Evolutionary conservation across 2,113 vertebrate genomes (phyloP).

Genomic region (Meleagris gallopavo): DNA sequence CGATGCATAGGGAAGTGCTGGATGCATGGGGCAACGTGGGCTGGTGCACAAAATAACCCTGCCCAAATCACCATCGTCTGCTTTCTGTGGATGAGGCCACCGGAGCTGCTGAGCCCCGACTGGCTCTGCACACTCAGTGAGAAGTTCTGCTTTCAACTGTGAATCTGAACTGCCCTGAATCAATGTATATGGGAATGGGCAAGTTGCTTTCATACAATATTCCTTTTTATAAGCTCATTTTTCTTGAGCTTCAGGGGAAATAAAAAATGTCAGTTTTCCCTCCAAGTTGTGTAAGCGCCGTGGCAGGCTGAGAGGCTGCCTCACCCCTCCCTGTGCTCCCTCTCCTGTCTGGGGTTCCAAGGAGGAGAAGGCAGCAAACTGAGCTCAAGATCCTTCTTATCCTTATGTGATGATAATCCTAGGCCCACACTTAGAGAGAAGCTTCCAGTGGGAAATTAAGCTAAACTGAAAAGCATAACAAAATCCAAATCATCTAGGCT

Average conservation of each 20-base stretch:
- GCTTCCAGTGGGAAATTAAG: slow-evolving; percentile 69
- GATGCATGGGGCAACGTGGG: neutral
- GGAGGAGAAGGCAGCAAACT: slow-evolving; percentile 35
- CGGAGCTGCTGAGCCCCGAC: neutral
- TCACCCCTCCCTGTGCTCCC: neutral
- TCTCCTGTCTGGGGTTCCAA: neutral
- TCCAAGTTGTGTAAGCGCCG: neutral
- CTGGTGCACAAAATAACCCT: neutral
- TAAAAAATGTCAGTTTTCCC: neutral
- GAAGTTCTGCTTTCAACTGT: neutral
- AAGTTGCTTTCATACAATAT: slow-evolving; percentile 50
- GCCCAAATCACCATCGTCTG: neutral
- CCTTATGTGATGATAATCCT: slow-evolving; percentile 38
- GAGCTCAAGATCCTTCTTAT: neutral
- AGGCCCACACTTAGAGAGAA: slow-evolving; percentile 16
- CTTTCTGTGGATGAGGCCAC: neutral
- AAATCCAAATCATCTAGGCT: slow-evolving; percentile 29
- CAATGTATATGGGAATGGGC: neutral
- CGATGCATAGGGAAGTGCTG: neutral
- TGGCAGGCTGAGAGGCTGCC: neutral
- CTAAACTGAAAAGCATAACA: slow-evolving; percentile 71
- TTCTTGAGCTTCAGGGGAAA: slow-evolving; percentile 26
- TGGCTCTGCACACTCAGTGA: neutral
- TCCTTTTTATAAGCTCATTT: slow-evolving; percentile 39
- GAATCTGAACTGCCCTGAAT: neutral